Percentiles rank a stretch among this genome's conserved stretches.
Evolutionary conservation across 2,888 invertebrate genomes (phyloP).

Genomic region (Serripes groenlandicus): DNA sequence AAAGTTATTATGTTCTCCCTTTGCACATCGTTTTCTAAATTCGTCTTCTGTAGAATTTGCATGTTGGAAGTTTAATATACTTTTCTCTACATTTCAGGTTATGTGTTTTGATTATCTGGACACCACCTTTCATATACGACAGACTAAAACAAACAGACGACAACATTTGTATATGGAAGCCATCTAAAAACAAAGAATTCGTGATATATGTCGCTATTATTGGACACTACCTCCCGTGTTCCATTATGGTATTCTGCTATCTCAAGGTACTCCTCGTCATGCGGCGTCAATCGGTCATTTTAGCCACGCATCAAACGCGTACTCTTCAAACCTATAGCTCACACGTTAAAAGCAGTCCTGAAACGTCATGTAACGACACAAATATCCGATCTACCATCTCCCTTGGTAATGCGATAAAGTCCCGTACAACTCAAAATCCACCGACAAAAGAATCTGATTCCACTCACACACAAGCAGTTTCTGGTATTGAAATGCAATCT

Average conservation of each 20-base stretch:
- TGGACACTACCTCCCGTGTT: constrained; percentile 82
- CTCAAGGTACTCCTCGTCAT: constrained; percentile 75
- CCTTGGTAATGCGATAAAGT: too few species aligned
- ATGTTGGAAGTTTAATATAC: not conserved
- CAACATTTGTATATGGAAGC: constrained; percentile 81
- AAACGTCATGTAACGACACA: not conserved
- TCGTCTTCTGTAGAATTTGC: too few species aligned
- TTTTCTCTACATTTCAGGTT: constrained; percentile 68
- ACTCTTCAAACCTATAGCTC: not conserved
- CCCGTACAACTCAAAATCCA: not conserved
- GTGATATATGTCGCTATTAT: constrained; percentile 81
- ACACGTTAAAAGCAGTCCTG: not conserved
- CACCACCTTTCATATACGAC: constrained; percentile 80
- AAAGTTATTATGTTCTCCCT: not conserved
- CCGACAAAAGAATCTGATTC: not conserved
- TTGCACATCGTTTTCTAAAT: not conserved
- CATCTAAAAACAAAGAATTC: constrained; percentile 79
- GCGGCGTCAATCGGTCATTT: constrained; percentile 35
- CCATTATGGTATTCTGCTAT: constrained; percentile 79
- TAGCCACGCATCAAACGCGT: not conserved
- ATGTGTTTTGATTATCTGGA: constrained; percentile 78
- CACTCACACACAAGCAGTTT: not conserved
- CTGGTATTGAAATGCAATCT: not conserved
- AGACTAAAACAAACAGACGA: constrained; percentile 72
- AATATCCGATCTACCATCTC: not conserved